These are phyloP conservation scores for Uropetala carovei DNA, from an alignment of 2,888 invertebrate species.

Conservation along the genomic window DNA sequence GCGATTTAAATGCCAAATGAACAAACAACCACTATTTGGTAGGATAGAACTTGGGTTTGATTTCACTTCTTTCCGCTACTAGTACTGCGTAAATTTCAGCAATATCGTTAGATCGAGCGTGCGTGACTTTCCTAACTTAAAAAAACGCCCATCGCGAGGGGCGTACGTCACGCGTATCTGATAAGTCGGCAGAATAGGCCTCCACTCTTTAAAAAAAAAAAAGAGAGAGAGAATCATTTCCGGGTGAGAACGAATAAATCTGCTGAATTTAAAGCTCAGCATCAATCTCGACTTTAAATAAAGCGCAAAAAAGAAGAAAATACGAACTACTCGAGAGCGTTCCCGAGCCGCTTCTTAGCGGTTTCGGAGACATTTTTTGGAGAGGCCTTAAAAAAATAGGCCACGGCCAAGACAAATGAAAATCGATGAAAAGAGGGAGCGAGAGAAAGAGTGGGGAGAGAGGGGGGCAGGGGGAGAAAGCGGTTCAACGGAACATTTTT, in stretches of 20 bases:
- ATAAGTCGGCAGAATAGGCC: not conserved
- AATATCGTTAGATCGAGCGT: no score
- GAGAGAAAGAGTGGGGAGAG: not conserved
- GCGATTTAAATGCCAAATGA: no score
- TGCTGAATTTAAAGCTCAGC: not conserved
- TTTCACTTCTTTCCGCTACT: no score
- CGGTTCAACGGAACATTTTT: no score
- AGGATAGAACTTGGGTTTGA: no score
- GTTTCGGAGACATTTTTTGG: slow-evolving; percentile 62
- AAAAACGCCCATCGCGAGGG: not conserved
- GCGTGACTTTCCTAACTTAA: no score
- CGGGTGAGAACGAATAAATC: not conserved
- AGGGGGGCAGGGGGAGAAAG: not conserved
- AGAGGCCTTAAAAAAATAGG: slow-evolving; percentile 64
- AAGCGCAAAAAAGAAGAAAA: slow-evolving; percentile 19
- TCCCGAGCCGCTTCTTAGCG: slow-evolving; percentile 26
- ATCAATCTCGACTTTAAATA: slow-evolving; percentile 29
- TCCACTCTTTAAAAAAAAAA: not conserved
- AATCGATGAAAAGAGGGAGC: slow-evolving; percentile 51
- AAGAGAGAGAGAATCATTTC: not conserved
- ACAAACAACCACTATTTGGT: no score
- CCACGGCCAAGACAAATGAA: slow-evolving; percentile 63
- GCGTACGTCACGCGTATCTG: not conserved
- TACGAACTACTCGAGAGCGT: slow-evolving; percentile 46
- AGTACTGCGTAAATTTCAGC: no score